Conservation (phyloP, 1,140 invertebrate genomes). For the Lineus longissimus region DNA sequence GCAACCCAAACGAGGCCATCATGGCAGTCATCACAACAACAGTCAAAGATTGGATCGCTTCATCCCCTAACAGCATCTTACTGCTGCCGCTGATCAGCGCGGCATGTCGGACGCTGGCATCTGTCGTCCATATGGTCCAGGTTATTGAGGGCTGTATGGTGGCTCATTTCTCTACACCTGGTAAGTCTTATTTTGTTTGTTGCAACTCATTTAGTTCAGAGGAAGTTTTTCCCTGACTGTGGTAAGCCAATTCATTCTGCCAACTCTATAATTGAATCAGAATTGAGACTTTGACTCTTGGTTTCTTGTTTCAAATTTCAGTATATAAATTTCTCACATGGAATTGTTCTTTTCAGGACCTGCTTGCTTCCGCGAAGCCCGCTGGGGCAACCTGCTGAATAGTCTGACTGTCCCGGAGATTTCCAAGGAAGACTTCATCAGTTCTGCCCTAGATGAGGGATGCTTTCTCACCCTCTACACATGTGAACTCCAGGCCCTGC, state of each 20-base stretch:
- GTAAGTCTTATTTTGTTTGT: constrained; percentile 23
- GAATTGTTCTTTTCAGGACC: too few relatives aligned
- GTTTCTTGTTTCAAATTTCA: too few relatives aligned
- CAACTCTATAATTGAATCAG: too few relatives aligned
- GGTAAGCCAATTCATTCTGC: too few relatives aligned
- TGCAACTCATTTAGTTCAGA: too few relatives aligned
- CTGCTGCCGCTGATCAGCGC: constrained; percentile 43
- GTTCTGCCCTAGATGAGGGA: constrained; percentile 32
- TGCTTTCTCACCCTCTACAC: constrained; percentile 41
- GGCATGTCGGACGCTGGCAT: constrained; percentile 39
- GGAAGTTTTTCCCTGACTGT: too few relatives aligned
- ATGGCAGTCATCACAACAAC: constrained; percentile 53
- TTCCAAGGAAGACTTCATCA: constrained; percentile 38
- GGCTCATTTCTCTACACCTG: constrained; percentile 35
- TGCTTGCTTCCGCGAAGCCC: too few relatives aligned
- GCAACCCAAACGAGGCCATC: constrained; percentile 53
- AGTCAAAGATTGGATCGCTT: constrained; percentile 53
- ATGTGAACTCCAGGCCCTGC: constrained; percentile 35
- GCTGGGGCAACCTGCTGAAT: constrained; percentile 41
- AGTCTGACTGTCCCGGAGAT: constrained; percentile 45
- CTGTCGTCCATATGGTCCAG: constrained; percentile 38
- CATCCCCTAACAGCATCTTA: constrained; percentile 42
- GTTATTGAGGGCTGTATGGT: constrained; percentile 46
- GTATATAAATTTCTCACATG: too few relatives aligned
- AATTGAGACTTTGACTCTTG: too few relatives aligned